phyloP scores from a whole-genome alignment of 1,140 invertebrate genomes.

The Lasioglossum baleicum region DNA sequence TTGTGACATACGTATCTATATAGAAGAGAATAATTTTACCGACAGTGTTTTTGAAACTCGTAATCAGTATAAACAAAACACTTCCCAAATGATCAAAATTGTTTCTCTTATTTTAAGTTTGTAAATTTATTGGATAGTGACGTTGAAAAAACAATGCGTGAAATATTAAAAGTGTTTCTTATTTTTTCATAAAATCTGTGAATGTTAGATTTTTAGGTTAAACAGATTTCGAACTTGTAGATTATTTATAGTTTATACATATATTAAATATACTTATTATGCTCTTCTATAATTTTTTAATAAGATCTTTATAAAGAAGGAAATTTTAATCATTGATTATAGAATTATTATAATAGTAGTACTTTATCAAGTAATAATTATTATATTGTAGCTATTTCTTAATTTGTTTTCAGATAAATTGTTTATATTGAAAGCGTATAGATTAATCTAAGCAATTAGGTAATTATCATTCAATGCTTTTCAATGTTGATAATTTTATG shows the following conservation, averaged over 20 bases:
- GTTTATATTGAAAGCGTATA: no score
- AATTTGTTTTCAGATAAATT: no score
- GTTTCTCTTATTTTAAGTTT: neutral
- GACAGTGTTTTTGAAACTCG: neutral
- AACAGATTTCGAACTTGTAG: neutral
- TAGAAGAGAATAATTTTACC: slow-evolving; percentile 18
- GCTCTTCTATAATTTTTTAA: neutral
- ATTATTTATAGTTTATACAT: no score
- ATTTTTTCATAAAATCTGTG: neutral
- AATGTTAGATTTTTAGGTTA: slow-evolving; percentile 18
- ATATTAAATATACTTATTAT: no score
- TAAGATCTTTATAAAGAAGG: neutral
- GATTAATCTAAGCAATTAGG: no score
- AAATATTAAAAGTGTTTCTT: neutral
- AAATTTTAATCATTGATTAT: neutral
- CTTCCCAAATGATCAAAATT: neutral
- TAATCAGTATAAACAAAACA: neutral
- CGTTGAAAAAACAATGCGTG: neutral
- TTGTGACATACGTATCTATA: no score
- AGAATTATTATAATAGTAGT: no score
- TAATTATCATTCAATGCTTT: no score
- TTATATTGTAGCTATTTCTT: no score
- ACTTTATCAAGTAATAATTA: no score
- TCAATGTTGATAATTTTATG: no score
- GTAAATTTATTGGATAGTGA: neutral